phyloP scores from a whole-genome alignment of 2,888 invertebrate genomes.

The Drosophila quinaria region DNA sequence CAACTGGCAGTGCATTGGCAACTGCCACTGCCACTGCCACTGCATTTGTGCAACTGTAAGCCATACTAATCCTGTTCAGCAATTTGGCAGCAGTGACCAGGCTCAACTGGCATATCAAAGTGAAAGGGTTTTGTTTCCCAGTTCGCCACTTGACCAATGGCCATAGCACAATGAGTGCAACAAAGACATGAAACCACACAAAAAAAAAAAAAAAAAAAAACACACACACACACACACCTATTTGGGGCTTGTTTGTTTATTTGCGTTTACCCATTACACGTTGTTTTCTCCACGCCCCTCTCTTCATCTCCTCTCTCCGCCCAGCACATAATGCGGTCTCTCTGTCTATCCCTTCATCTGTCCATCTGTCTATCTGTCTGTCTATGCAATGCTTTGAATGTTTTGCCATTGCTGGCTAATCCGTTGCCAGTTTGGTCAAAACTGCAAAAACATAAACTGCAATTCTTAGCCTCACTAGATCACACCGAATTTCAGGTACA shows the following conservation, averaged over 20 bases:
- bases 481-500: slow-evolving; percentile 26
- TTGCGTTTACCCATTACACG: slow-evolving; percentile 70
- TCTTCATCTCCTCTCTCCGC: neutral
- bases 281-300: slow-evolving; percentile 2
- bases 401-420: slow-evolving; percentile 64
- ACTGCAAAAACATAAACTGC: slow-evolving; percentile 56
- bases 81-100: slow-evolving; percentile 74
- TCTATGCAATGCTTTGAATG: slow-evolving; percentile 33
- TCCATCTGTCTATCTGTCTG: neutral
- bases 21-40: slow-evolving; percentile 25
- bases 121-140: slow-evolving; percentile 71
- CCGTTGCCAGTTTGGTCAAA: slow-evolving; percentile 58
- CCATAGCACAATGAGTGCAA: slow-evolving; percentile 32
- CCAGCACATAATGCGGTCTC: slow-evolving; percentile 2
- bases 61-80: slow-evolving; percentile 68
- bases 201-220: slow-evolving; percentile 26
- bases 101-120: slow-evolving; percentile 64
- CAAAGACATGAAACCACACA: slow-evolving; percentile 23
- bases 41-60: slow-evolving; percentile 59
- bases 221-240: slow-evolving; percentile 17
- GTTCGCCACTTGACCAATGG: slow-evolving; percentile 55
- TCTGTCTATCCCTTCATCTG: neutral
- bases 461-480: neutral
- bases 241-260: slow-evolving; percentile 66
- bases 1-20: slow-evolving; percentile 9